phyloP scores from a whole-genome alignment of 92 coral and sea anemone genomes.

The Palythoa heliodiscus region DNA sequence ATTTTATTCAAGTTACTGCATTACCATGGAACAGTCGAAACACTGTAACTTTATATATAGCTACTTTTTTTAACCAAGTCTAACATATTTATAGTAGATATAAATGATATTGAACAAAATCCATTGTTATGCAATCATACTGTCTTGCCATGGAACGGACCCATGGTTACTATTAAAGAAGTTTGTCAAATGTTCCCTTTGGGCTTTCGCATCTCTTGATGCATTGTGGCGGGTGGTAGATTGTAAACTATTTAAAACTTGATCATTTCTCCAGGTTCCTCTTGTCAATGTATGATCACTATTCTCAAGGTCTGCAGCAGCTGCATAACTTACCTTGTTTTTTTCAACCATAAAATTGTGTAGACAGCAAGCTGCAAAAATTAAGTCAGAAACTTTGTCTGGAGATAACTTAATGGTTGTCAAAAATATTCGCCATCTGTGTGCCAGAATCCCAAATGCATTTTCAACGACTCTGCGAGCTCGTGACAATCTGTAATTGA shows the following conservation, averaged over 20 bases:
- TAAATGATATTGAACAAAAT: not conserved
- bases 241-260: conserved; percentile 14
- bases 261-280: conserved; percentile 60
- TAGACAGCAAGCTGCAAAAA: conserved; percentile 30
- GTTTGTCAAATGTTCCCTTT: conserved; percentile 45
- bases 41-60: no score
- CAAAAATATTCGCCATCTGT: conserved; percentile 42
- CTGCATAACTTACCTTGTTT: conserved; percentile 51
- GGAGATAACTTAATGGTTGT: conserved; percentile 38
- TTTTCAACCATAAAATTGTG: conserved; percentile 50
- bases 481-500: conserved; percentile 40
- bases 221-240: conserved; percentile 52
- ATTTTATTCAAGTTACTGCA: no score
- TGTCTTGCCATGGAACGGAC: conserved; percentile 61
- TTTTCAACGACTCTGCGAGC: conserved; percentile 25
- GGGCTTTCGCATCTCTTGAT: conserved; percentile 51
- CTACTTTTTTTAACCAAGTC: no score
- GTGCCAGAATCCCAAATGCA: conserved; percentile 29
- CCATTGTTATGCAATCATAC: conserved; percentile 9
- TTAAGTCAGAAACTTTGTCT: conserved; percentile 30
- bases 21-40: no score
- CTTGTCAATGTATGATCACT: conserved; percentile 31
- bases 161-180: conserved; percentile 53
- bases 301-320: conserved; percentile 50
- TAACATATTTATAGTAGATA: conserved; percentile 4